These are phyloP conservation scores for Aspidiotus destructor DNA, from an alignment of 2,888 invertebrate genomes.

Conservation along the genomic window DNA sequence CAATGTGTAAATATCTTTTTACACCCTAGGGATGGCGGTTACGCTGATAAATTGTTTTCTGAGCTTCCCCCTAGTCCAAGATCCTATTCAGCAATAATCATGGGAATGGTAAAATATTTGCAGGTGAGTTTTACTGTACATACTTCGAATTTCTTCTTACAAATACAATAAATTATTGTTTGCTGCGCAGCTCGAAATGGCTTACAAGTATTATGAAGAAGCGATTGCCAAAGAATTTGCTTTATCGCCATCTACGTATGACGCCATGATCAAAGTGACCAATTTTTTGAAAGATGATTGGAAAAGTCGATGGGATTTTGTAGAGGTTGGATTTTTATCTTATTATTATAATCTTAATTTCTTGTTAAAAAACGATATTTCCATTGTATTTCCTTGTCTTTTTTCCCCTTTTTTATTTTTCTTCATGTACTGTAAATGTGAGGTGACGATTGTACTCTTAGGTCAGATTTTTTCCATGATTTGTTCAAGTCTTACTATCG, in stretches of 20 bases:
- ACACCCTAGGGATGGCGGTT: slow-evolving; percentile 51
- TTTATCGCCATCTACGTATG: slow-evolving; percentile 58
- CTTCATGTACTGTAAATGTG: slow-evolving; percentile 23
- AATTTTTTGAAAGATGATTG: slow-evolving; percentile 56
- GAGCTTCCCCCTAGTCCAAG: slow-evolving; percentile 56
- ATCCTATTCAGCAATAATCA: slow-evolving; percentile 68
- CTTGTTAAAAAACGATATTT: no score
- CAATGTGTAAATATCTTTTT: neutral
- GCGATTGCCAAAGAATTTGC: slow-evolving; percentile 54
- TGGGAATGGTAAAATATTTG: slow-evolving; percentile 69
- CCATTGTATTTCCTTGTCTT: no score
- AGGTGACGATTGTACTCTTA: no score
- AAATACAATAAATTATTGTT: neutral
- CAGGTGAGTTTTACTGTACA: slow-evolving; percentile 43
- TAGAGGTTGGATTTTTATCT: slow-evolving; percentile 41
- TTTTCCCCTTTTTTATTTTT: slow-evolving; percentile 8
- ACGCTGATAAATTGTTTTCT: slow-evolving; percentile 66
- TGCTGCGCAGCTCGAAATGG: slow-evolving; percentile 50
- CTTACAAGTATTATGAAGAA: slow-evolving; percentile 55
- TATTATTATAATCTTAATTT: slow-evolving; percentile 10
- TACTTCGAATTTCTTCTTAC: no score
- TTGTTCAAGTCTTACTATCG: no score
- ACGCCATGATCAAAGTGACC: slow-evolving; percentile 54
- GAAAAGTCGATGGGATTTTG: slow-evolving; percentile 54
- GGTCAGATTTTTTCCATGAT: no score